Conservation (phyloP, 2,888 invertebrate species). For the Phytoseiulus persimilis region DNA sequence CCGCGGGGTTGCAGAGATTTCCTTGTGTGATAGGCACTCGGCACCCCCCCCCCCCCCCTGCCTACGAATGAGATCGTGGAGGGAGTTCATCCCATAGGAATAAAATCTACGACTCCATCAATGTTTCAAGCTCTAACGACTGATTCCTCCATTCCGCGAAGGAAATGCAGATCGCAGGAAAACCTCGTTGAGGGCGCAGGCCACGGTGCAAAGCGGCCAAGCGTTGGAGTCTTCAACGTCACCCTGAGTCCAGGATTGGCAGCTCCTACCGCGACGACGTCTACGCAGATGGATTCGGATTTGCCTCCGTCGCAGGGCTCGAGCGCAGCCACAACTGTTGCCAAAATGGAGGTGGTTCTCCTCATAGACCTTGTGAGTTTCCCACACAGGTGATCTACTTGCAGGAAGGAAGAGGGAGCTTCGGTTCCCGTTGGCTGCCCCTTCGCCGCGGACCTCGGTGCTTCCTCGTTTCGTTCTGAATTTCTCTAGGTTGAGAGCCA, state of each 20-base stretch:
- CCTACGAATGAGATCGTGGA: too few relatives aligned
- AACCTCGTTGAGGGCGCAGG: constrained; percentile 28
- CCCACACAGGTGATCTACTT: neutral
- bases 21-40: too few relatives aligned
- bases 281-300: constrained; percentile 12
- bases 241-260: neutral
- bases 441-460: too few relatives aligned
- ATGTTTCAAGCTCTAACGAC: too few relatives aligned
- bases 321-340: neutral
- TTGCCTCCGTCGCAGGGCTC: neutral
- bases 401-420: neutral
- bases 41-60: too few relatives aligned
- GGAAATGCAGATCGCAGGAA: constrained; percentile 35
- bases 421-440: too few relatives aligned
- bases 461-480: too few relatives aligned
- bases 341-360: constrained; percentile 28
- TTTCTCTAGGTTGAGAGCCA: too few relatives aligned
- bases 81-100: too few relatives aligned
- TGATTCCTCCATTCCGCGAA: neutral
- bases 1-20: too few relatives aligned
- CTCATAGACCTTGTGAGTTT: neutral
- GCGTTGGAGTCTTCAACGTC: constrained; percentile 6
- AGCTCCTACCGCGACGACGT: neutral
- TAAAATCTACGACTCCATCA: too few relatives aligned
- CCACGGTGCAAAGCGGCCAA: constrained; percentile 21